Base-by-base conservation (phyloP, 2,888 invertebrate genomes). In the Lapara coniferarum region DNA sequence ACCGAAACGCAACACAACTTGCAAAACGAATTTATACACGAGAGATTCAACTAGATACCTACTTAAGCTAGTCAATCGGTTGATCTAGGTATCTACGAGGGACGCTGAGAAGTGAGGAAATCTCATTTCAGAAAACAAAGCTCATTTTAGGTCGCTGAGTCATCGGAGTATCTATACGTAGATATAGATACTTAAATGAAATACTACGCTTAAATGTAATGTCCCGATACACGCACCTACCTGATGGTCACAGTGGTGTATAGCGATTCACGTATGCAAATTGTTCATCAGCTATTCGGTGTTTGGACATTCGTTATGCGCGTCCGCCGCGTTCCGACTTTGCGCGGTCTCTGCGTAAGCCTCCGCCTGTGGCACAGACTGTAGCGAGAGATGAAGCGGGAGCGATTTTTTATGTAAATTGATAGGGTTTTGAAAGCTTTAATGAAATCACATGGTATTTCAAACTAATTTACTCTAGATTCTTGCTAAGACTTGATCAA, bases 251-350 rank as follows among this genome's bases (percentile, higher is more conserved):
- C 82, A 77, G 77, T 77, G 85, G 83, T 76, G 78, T 78, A 86
- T 85, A 83, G 80, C 81, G 87, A 87, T 88, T 91, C 90, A 88
- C 89, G 85, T 91, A 93, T 93, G 93, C 91, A 93, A 92, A 93
- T 92, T 92, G 91, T 89, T 91, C 93, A 92, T 93, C 92, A 92
- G 91, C 85, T 90, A 93, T 93, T 92, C 93, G 92, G 87, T 93
- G 93, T 93, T 93, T 92, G 92, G 90, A 88, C 92, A 92, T 92
- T 93, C 92, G 93, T 92, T 93, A 92, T 92, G 92, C 92, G 87
- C 81, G 86, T 83, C 83, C 85, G 77, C 78, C 72, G 77, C 78
- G 84, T 80, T 81, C 75, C 78, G 78, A 79, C 84, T 84, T 81
- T 81, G 83, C 85, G 85, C 81, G 85, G 80, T 81, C 81, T 75